Percentiles rank a stretch among this genome's conserved stretches.
phyloP scores from a whole-genome alignment of 2,797 vertebrate species.

The Orestias chungarensis region DNA sequence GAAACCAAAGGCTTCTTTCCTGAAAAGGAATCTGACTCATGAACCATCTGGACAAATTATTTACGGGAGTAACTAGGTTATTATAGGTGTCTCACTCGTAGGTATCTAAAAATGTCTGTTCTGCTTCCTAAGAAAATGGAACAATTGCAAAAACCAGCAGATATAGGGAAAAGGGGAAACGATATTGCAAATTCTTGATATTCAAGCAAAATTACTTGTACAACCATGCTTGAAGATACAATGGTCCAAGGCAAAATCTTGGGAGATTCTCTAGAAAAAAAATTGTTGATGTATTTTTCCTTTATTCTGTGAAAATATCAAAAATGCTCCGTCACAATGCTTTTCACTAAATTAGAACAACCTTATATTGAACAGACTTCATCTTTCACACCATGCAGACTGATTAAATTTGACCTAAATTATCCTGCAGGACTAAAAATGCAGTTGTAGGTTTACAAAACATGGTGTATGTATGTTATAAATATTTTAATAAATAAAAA shows the following conservation, averaged over 20 bases:
- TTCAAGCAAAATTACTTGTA: too few species aligned
- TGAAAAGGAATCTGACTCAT: slow-evolving; percentile 59
- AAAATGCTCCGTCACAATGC: too few species aligned
- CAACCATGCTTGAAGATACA: too few species aligned
- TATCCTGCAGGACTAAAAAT: background rate
- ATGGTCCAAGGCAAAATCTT: too few species aligned
- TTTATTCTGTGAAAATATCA: background rate
- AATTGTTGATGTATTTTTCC: background rate
- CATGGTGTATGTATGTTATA: too few species aligned
- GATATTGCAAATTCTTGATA: background rate
- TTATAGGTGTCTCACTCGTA: slow-evolving; percentile 43
- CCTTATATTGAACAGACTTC: background rate
- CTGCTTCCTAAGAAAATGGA: background rate
- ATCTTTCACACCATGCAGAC: background rate
- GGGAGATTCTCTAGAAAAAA: background rate
- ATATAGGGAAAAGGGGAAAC: background rate
- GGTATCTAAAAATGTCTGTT: slow-evolving; percentile 25
- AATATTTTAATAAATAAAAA: too few species aligned
- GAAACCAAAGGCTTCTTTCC: slow-evolving; percentile 50
- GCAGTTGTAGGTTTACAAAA: too few species aligned
- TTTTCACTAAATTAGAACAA: background rate
- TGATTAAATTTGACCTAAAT: background rate
- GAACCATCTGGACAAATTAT: slow-evolving; percentile 58
- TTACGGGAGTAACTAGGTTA: slow-evolving; percentile 46
- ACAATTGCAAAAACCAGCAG: background rate